Evolutionary conservation across 2,797 vertebrate species (phyloP), one percentile per base, ranked within the genome.

Genomic region (Thamnophis elegans): DNA sequence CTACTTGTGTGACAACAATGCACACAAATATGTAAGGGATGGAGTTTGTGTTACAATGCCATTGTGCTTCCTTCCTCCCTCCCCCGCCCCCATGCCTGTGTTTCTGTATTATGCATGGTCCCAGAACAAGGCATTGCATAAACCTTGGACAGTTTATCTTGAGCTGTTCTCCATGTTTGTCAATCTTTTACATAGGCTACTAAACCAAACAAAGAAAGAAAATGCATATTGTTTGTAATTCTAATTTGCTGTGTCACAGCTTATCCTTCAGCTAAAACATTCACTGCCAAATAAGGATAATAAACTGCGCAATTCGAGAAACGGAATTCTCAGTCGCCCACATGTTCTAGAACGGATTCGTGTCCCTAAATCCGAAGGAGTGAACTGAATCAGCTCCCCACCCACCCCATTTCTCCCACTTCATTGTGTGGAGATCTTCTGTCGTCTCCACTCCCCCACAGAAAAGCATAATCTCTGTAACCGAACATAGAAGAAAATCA

Each of bases 221-320:
- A 36, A 65, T 92, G 51, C 60, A 87, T 88, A 22, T 32, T 78
- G 22, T 87, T 56, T 9, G 0, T 92, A 16, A 90, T 5, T 13
- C 90, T 20, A 42, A 88, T 26, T 60, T 88, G 36, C 59, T 60
- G 87, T 82, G 56, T 36, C 18, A 58, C 47, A 58, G 54, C 36
- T 18, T 87, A n/a, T 47, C 60, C 32, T 68, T 25, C 55, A 55
- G 14, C 25, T 47, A 82, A 68, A 87, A 65, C 11, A 20, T 54
- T 91, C 65, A 65, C 78, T 26, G n/a, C 56, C 88, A 32, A 87
- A 0, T 5, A 13, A 92, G 92, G 42, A 0, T 60, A 1, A 62
- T 56, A 78, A 58, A 47, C 53, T 54, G 6, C 90, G 91, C 78
- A 3, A 25, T 89, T 65, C 78, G 36, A 92, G n/a, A 94, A 93